Evolutionary conservation across 1,140 invertebrate genomes (phyloP).

Genomic region (Aphidius ervi): DNA sequence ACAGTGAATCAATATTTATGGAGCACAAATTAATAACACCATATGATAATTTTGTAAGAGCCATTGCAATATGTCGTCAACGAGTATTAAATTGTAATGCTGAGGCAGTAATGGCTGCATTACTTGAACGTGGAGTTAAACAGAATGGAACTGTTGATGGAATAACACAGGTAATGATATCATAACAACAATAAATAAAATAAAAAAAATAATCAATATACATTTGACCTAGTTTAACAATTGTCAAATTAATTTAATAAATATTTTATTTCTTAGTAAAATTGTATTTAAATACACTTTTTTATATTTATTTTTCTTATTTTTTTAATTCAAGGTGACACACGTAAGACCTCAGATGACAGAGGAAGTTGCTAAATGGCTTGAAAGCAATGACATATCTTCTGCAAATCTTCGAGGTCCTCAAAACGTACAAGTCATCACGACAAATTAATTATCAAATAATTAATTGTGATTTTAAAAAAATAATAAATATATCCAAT

Average conservation of each 20-base stretch:
- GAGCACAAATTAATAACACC: slow-evolving; percentile 80
- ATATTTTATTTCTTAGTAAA: neutral
- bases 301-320: neutral
- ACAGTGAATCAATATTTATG: slow-evolving; percentile 78
- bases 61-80: slow-evolving; percentile 74
- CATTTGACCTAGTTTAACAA: neutral
- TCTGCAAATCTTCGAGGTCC: slow-evolving; percentile 54
- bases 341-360: slow-evolving; percentile 59
- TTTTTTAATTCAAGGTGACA: slow-evolving; percentile 31
- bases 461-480: neutral
- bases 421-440: slow-evolving; percentile 9
- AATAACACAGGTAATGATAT: slow-evolving; percentile 40
- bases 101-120: slow-evolving; percentile 51
- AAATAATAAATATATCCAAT: neutral
- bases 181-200: neutral
- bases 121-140: slow-evolving; percentile 46
- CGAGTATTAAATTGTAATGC: slow-evolving; percentile 70
- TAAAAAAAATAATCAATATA: neutral
- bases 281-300: neutral
- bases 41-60: slow-evolving; percentile 74
- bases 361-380: slow-evolving; percentile 60
- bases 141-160: slow-evolving; percentile 43
- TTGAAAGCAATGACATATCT: slow-evolving; percentile 67
- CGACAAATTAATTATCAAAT: slow-evolving; percentile 9
- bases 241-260: neutral